Evolutionary conservation across 2,888 invertebrate species (phyloP).

Genomic region (Hydroisotoma schaefferi): DNA sequence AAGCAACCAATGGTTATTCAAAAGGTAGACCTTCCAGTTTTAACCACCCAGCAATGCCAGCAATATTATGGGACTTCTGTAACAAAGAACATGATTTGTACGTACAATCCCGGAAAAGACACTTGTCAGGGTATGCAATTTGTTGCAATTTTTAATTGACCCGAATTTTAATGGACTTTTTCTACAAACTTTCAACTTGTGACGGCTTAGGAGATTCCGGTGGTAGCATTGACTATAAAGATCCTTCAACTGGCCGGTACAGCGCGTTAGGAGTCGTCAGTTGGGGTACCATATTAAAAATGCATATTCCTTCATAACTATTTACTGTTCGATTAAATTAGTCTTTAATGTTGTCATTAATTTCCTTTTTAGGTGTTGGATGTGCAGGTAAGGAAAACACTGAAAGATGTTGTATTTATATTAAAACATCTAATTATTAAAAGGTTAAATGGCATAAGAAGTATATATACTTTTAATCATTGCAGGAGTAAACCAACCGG

Average conservation of each 20-base stretch:
- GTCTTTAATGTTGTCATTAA: not conserved
- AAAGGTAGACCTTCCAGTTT: slow-evolving; percentile 36
- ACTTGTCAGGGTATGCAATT: slow-evolving; percentile 36
- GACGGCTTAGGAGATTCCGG: slow-evolving; percentile 39
- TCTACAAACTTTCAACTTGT: not conserved
- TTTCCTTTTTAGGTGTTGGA: slow-evolving; percentile 14
- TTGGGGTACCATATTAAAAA: too few relatives aligned
- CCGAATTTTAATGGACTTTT: not conserved
- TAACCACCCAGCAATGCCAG: slow-evolving; percentile 30
- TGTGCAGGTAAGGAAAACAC: slow-evolving; percentile 31
- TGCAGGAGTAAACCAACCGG: slow-evolving; percentile 24
- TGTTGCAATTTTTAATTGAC: not conserved
- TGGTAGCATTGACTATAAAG: slow-evolving; percentile 41
- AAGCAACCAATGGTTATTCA: slow-evolving; percentile 20
- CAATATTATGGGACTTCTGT: slow-evolving; percentile 25
- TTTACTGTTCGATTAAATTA: too few relatives aligned
- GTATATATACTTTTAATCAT: not conserved
- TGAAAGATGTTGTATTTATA: not conserved
- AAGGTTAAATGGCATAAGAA: too few relatives aligned
- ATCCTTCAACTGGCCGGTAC: slow-evolving; percentile 26
- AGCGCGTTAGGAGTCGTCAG: slow-evolving; percentile 41
- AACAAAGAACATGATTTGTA: slow-evolving; percentile 41
- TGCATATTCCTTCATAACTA: too few relatives aligned
- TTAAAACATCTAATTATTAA: not conserved
- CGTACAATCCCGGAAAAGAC: slow-evolving; percentile 31